Conservation (phyloP, 2,113 vertebrate genomes). For the Fukomys damarensis region DNA sequence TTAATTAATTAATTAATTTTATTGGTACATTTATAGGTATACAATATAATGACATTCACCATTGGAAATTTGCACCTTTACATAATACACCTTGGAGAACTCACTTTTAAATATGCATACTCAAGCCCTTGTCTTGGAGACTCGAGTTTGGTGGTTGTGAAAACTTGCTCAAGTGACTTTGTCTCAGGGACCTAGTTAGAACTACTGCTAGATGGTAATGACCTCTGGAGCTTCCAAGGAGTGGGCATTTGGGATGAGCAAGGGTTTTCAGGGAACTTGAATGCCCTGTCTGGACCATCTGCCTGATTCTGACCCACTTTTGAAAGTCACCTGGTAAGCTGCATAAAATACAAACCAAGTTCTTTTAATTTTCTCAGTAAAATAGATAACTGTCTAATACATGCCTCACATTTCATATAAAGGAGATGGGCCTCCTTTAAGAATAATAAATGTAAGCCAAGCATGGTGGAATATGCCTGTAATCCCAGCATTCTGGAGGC, state of each 20-base stretch:
- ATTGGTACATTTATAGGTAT: too few relatives aligned
- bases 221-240: not conserved
- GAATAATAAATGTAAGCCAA: not conserved
- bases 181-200: not conserved
- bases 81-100: too few relatives aligned
- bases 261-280: not conserved
- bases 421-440: not conserved
- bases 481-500: too few relatives aligned
- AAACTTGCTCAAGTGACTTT: not conserved
- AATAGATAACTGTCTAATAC: not conserved
- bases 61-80: too few relatives aligned
- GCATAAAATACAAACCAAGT: not conserved
- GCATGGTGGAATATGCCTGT: too few relatives aligned
- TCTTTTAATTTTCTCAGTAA: slow-evolving; percentile 18
- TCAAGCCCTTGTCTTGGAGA: not conserved
- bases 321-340: not conserved
- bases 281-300: not conserved
- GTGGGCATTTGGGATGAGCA: not conserved
- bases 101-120: not conserved
- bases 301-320: not conserved
- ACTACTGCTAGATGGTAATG: not conserved
- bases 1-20: too few relatives aligned
- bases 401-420: not conserved
- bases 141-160: not conserved
- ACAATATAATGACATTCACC: too few relatives aligned